Conservation (phyloP, 2,888 invertebrate species). For the Trissolcus brochymenae region DNA sequence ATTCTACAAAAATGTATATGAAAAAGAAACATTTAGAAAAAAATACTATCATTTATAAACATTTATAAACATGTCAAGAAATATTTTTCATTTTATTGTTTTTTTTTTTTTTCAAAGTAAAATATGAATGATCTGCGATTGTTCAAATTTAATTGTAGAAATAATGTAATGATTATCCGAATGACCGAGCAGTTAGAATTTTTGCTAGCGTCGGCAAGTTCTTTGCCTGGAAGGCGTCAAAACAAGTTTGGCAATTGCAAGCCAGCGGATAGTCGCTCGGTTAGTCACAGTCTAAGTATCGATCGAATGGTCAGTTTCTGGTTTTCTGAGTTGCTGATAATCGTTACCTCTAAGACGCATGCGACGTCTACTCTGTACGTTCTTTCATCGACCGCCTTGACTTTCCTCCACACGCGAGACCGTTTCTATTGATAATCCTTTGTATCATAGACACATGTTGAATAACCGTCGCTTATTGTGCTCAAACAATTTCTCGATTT, state of each 20-base stretch:
- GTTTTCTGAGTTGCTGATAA: slow-evolving; percentile 57
- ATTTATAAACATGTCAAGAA: too few species aligned
- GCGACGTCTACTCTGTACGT: slow-evolving; percentile 45
- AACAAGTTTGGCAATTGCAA: slow-evolving; percentile 51
- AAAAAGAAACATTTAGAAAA: too few species aligned
- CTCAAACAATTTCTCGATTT: slow-evolving; percentile 3
- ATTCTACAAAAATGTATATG: too few species aligned
- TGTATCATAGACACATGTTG: slow-evolving; percentile 39
- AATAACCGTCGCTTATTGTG: slow-evolving; percentile 16
- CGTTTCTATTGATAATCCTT: slow-evolving; percentile 18
- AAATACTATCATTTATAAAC: too few species aligned
- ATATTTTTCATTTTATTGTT: too few species aligned
- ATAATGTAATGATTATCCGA: slow-evolving; percentile 14
- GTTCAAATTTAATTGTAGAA: not conserved
- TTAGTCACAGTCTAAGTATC: slow-evolving; percentile 58
- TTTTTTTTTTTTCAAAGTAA: too few species aligned
- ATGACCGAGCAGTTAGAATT: slow-evolving; percentile 7
- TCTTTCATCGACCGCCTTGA: slow-evolving; percentile 50
- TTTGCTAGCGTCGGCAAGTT: slow-evolving; percentile 11
- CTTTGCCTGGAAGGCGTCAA: slow-evolving; percentile 37
- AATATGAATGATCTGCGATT: too few species aligned
- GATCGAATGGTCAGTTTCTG: slow-evolving; percentile 61
- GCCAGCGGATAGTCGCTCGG: slow-evolving; percentile 40
- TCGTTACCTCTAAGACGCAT: slow-evolving; percentile 53
- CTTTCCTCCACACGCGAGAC: slow-evolving; percentile 25